These are phyloP conservation scores for Dufourea novaeangliae DNA, from an alignment of 1,140 invertebrate species.

Conservation along the genomic window DNA sequence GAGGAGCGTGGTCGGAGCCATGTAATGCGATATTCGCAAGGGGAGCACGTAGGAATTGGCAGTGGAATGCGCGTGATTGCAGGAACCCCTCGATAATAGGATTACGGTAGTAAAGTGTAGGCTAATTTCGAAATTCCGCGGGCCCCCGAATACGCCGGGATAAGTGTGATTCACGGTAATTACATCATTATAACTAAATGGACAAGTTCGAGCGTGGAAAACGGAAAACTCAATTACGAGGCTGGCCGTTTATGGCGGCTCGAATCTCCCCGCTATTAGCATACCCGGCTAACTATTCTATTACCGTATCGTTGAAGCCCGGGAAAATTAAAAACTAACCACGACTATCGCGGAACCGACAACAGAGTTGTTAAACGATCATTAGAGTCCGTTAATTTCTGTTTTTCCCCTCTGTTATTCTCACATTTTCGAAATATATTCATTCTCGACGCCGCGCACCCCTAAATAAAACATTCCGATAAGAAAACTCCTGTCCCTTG, in stretches of 20 bases:
- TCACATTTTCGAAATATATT: too few species aligned
- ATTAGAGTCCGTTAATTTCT: not conserved
- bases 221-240: slow-evolving; percentile 13
- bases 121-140: slow-evolving; percentile 46
- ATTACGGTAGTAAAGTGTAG: slow-evolving; percentile 44
- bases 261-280: not conserved
- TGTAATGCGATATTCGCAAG: slow-evolving; percentile 9
- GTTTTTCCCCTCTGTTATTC: not conserved
- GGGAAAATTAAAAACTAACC: not conserved
- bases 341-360: not conserved
- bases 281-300: not conserved
- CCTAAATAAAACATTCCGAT: slow-evolving; percentile 14
- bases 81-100: slow-evolving; percentile 37
- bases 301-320: not conserved
- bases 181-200: slow-evolving; percentile 23
- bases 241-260: not conserved
- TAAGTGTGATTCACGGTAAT: slow-evolving; percentile 39
- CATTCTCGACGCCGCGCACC: not conserved
- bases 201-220: slow-evolving; percentile 20
- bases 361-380: not conserved
- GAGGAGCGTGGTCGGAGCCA: not conserved
- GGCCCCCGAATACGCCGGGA: not conserved
- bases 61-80: not conserved
- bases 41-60: not conserved
- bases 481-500: not conserved